Evolutionary conservation across 2,797 vertebrate species (phyloP), one percentile per base, ranked within the genome.

Genomic region (Onychomys leucogaster): DNA sequence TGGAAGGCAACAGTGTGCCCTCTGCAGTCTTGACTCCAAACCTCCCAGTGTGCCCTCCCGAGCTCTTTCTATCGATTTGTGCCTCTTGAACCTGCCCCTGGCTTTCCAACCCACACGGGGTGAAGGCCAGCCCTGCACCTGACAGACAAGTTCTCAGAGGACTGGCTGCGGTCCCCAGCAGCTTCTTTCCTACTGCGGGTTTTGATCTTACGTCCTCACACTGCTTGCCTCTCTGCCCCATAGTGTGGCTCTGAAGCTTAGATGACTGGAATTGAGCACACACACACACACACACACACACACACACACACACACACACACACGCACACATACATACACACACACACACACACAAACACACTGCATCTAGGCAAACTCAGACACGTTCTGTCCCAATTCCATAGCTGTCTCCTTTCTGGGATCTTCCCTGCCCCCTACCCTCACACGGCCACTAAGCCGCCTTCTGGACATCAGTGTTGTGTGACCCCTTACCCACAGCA

Each of bases 61-160:
- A 43, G 46, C 41, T 10, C 87, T 67, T 34, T 59, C 61, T 9
- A 8, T 43, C 11, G 17, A 10, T 37, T 65, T 71, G 43, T 5
- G 3, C 46, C 2, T 2, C 43, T 19, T 14, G 13, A 12, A 4
- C 34, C 13, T 43, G 17, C 43, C 5, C 76, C 71, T 3, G 41
- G 12, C 32, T 67, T 59, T 49, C 27, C 86, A 25, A 4, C 6
- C 49, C 12, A 43, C 17, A 7, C 0, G 0, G 3, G 4, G 37
- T 14, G 59, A 52, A 63, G 63, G n/a, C 65, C 21, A 69, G 49
- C 16, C 27, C 43, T 8, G 23, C 59, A 52, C 32, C 0, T 0
- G 0, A 25, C 0, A 37, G 4, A 7, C 1, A 25, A 32, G 7
- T 14, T 86, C 77, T 37, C 57, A 3, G 81, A 57, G 76, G 63